Evolutionary conservation across 2,888 invertebrate species (phyloP).

Genomic region (Philhelius pedissequus): DNA sequence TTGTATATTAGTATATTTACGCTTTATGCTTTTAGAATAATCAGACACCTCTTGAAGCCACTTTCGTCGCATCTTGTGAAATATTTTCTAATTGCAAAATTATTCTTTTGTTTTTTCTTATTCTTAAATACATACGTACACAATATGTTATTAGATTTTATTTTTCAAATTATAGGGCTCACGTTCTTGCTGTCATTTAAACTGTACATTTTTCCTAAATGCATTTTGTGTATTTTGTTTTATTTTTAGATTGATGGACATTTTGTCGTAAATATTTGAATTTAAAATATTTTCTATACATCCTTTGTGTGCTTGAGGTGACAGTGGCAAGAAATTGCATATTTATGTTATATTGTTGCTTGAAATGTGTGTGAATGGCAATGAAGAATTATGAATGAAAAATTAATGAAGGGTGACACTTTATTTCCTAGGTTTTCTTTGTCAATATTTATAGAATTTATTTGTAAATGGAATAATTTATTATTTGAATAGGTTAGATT

Average conservation of each 20-base stretch:
- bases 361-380: background rate
- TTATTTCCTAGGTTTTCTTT: background rate
- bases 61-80: constrained; percentile 34
- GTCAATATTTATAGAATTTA: background rate
- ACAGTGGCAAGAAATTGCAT: constrained; percentile 9
- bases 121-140: too few species aligned
- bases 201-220: background rate
- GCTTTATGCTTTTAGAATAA: too few species aligned
- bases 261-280: constrained; percentile 47
- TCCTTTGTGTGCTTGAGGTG: background rate
- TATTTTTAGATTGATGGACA: constrained; percentile 34
- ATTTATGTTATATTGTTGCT: background rate
- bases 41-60: constrained; percentile 31
- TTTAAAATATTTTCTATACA: constrained; percentile 40
- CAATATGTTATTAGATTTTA: too few species aligned
- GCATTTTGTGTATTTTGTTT: background rate
- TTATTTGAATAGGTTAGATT: too few species aligned
- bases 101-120: constrained; percentile 16
- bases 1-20: background rate
- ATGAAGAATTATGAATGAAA: constrained; percentile 16
- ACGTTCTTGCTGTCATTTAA: constrained; percentile 41
- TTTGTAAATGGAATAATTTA: background rate
- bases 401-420: constrained; percentile 10
- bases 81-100: constrained; percentile 61
- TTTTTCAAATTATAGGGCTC: constrained; percentile 34